These are phyloP conservation scores for Pseudochromis fuscus DNA, from an alignment of 2,797 vertebrate species.

Conservation along the genomic window DNA sequence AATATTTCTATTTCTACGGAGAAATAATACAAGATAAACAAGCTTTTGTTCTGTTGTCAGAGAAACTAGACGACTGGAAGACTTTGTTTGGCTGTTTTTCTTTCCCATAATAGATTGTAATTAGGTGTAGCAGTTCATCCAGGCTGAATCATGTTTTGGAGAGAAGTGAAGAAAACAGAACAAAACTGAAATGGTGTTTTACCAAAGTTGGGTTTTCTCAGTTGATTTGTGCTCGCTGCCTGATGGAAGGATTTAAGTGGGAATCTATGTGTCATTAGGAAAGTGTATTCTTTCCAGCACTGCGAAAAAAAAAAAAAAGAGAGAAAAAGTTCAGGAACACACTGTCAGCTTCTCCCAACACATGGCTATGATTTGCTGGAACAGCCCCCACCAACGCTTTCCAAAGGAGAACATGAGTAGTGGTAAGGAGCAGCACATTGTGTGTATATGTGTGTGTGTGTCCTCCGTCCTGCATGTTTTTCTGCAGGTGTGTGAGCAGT, in stretches of 20 bases:
- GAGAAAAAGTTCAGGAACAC: constrained; percentile 53
- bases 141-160: constrained; percentile 48
- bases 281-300: constrained; percentile 56
- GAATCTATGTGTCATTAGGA: constrained; percentile 74
- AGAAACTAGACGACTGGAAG: constrained; percentile 45
- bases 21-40: constrained; percentile 34
- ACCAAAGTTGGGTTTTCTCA: constrained; percentile 44
- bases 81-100: constrained; percentile 27
- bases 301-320: background rate
- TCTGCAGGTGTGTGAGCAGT: constrained; percentile 67
- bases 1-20: constrained; percentile 24
- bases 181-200: constrained; percentile 30
- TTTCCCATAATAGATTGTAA: constrained; percentile 33
- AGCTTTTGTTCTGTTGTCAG: constrained; percentile 42
- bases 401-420: constrained; percentile 61
- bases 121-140: constrained; percentile 43
- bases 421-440: constrained; percentile 30
- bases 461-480: constrained; percentile 48
- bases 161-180: constrained; percentile 37
- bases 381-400: constrained; percentile 48
- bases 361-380: constrained; percentile 75
- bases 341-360: constrained; percentile 63
- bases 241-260: constrained; percentile 50
- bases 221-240: constrained; percentile 46
- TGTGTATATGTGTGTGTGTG: constrained; percentile 41